phyloP scores from a whole-genome alignment of 2,888 invertebrate species.

The Lapara coniferarum region DNA sequence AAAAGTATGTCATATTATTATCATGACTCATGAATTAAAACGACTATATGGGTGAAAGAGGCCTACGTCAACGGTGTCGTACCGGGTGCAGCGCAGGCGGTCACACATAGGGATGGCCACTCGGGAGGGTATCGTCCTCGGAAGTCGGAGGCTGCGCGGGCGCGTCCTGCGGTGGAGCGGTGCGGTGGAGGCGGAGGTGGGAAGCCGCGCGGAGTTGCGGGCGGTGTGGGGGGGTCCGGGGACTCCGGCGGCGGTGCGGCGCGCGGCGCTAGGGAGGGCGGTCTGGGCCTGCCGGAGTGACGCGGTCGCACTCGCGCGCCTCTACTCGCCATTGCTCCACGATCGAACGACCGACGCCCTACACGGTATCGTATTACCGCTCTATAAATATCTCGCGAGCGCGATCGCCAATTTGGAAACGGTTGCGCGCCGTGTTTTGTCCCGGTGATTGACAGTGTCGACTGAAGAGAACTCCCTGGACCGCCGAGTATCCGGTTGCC shows the following conservation, averaged over 20 bases:
- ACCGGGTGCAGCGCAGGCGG: background rate
- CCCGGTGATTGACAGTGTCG: slow-evolving; percentile 83
- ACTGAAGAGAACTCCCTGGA: slow-evolving; percentile 72
- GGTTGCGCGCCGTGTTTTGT: slow-evolving; percentile 79
- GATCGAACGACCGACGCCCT: slow-evolving; percentile 74
- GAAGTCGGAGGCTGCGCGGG: slow-evolving; percentile 57
- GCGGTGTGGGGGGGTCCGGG: slow-evolving; percentile 37
- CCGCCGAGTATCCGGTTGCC: slow-evolving; percentile 55
- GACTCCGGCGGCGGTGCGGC: slow-evolving; percentile 33
- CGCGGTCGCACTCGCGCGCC: slow-evolving; percentile 70
- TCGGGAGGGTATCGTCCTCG: slow-evolving; percentile 73
- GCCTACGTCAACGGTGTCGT: background rate
- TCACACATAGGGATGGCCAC: slow-evolving; percentile 46
- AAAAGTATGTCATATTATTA: too few species aligned
- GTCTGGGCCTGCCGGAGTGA: slow-evolving; percentile 33
- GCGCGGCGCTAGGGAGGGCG: slow-evolving; percentile 32
- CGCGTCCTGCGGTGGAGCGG: slow-evolving; percentile 27
- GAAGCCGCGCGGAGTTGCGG: slow-evolving; percentile 27
- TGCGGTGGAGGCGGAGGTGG: slow-evolving; percentile 35
- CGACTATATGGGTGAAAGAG: background rate
- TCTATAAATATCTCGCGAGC: slow-evolving; percentile 81
- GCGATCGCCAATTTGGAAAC: slow-evolving; percentile 82
- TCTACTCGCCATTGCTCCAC: slow-evolving; percentile 63
- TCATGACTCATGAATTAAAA: background rate
- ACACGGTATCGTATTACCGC: slow-evolving; percentile 82